Evolutionary conservation across 1,140 invertebrate species (phyloP), one percentile per base, ranked within the genome.

Genomic region (Ptiloglossa arizonensis): DNA sequence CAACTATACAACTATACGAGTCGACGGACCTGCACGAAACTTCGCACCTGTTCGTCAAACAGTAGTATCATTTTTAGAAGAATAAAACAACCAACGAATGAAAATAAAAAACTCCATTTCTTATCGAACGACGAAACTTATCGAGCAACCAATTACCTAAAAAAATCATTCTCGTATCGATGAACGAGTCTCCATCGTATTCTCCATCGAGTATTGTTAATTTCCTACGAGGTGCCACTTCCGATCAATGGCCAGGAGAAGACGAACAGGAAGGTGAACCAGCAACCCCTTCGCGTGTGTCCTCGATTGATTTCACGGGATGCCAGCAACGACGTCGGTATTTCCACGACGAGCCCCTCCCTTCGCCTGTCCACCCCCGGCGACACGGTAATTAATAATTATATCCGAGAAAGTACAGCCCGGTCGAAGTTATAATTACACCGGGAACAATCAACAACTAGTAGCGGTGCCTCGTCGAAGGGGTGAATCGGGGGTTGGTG

Each of bases 371-470:
- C 27, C 50, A 38, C 27, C 46, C 17, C 9, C 54, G 62, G 59
- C 63, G 66, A 73, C 73, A 69, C 71, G 62, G 79, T 88, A 88
- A 89, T 89, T 89, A 87, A 88, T 89, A 89, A 89, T 89, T 87
- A 88, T 87, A 88, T 88, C 77, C 66, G 73, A 57, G 80, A 64
- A 78, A 67, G 71, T 75, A 59, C 48, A 68, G 62, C 62, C 68
- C 69, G 80, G 81, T 75, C 81, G 62, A 89, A 89, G 88, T 89
- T 89, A 87, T 89, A 89, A 89, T 89, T 89, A 88, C 87, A 80
- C 85, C 78, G 75, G 54, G 86, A 89, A 89, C 87, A 88, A 89
- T 89, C 87, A 89, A 88, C 88, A 87, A 89, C 88, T 87, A 86
- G 59, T 76, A 74, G 56, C 59, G 41, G 17, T 75, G 52, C 35